Percentiles rank a stretch among this genome's conserved stretches.
phyloP scores from a whole-genome alignment of 2,113 vertebrate genomes.

The Pachyramphus minor region DNA sequence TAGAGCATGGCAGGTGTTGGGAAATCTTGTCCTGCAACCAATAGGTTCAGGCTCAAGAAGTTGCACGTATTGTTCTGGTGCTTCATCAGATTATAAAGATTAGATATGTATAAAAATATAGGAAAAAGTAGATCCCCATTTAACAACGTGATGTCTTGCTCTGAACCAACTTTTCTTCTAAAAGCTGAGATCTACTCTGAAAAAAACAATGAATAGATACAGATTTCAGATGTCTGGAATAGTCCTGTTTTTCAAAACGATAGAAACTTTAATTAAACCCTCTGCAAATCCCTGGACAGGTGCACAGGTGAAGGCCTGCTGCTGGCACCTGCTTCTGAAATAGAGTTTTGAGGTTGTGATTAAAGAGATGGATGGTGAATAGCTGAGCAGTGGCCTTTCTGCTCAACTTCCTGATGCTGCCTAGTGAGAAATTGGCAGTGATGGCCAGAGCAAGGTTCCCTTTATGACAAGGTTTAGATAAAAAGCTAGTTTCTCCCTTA shows the following conservation, averaged over 20 bases:
- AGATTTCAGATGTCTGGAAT: background rate
- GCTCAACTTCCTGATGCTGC: background rate
- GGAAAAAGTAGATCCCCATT: background rate
- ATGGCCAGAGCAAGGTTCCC: background rate
- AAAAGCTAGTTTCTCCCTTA: background rate
- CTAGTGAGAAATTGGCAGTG: background rate
- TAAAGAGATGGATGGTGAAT: background rate
- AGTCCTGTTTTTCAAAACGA: background rate
- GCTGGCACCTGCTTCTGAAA: background rate
- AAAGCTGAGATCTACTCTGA: background rate
- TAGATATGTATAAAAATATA: background rate
- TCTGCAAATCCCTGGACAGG: background rate
- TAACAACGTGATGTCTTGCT: background rate
- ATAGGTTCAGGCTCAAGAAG: background rate
- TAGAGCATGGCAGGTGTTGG: background rate
- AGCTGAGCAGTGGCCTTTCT: background rate
- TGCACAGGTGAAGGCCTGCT: background rate
- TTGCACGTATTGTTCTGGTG: background rate
- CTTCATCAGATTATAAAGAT: background rate
- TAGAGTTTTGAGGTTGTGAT: background rate
- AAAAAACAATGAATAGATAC: background rate
- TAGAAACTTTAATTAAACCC: background rate
- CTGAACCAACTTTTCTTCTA: background rate
- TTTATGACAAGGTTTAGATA: background rate
- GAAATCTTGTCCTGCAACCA: background rate